Conservation (phyloP, 2,797 vertebrate species). For the Onychomys arenicola region DNA sequence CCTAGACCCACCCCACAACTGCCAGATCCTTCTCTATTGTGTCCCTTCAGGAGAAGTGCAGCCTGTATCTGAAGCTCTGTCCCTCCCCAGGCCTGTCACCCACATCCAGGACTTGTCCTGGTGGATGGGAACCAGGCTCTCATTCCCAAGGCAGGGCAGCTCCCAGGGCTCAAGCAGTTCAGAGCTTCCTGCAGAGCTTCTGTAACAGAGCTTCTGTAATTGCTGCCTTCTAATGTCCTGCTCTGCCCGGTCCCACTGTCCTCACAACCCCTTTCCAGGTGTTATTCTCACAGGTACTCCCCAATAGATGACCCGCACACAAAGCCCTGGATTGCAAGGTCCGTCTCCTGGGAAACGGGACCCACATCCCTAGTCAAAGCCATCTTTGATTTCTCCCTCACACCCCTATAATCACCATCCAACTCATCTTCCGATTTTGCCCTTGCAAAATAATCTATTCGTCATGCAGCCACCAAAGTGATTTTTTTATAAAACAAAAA, state of each 20-base stretch:
- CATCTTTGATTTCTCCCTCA: neutral
- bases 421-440: neutral
- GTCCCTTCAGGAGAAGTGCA: neutral
- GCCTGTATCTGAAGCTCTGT: neutral
- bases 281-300: neutral
- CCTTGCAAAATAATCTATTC: conserved; percentile 20
- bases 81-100: neutral
- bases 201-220: neutral
- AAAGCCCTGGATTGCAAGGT: neutral
- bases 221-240: neutral
- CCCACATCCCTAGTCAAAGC: conserved; percentile 17
- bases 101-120: neutral
- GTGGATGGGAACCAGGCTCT: neutral
- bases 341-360: conserved; percentile 41
- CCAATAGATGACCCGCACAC: neutral
- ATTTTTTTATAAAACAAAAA: conserved; percentile 23
- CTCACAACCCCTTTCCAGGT: neutral
- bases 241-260: neutral
- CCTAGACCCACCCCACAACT: neutral
- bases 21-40: neutral
- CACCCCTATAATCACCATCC: neutral
- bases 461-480: neutral
- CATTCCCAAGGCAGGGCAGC: neutral
- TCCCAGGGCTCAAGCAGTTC: neutral
- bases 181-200: neutral